phyloP scores from a whole-genome alignment of 2,797 vertebrate genomes.

The Coccyzus lansbergi region DNA sequence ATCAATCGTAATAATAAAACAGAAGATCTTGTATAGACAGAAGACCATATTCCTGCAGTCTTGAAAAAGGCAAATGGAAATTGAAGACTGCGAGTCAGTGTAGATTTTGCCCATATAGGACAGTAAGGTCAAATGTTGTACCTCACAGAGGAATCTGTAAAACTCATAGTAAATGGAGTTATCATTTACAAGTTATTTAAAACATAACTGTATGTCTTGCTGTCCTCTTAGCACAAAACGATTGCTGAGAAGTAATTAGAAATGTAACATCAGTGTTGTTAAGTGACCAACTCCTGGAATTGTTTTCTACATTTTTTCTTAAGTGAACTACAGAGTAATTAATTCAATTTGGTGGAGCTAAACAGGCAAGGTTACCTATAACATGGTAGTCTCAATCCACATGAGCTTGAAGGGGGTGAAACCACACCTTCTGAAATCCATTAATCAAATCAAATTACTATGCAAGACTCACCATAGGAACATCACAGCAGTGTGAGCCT shows the following conservation, averaged over 20 bases:
- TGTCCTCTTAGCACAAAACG: neutral
- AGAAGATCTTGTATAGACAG: neutral
- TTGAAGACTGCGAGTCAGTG: neutral
- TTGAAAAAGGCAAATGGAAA: neutral
- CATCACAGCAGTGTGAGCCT: conserved; percentile 42
- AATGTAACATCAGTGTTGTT: conserved; percentile 5
- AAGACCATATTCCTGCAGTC: neutral
- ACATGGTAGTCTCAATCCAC: conserved; percentile 68
- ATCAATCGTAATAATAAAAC: neutral
- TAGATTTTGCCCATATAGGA: neutral
- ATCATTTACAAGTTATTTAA: neutral
- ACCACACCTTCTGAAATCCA: conserved; percentile 68
- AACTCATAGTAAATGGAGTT: neutral
- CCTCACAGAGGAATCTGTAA: neutral
- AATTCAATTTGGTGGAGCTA: conserved; percentile 44
- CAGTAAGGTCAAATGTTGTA: neutral
- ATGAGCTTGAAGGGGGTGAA: conserved; percentile 48
- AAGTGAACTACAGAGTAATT: conserved; percentile 56
- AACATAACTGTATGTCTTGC: neutral
- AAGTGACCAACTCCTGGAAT: conserved; percentile 32
- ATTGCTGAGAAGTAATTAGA: conserved; percentile 6
- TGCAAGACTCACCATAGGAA: conserved; percentile 46
- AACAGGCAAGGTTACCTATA: conserved; percentile 67
- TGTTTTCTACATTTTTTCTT: conserved; percentile 54
- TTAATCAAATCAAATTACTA: conserved; percentile 73